Conservation (phyloP, 1,140 invertebrate species). For the Saxidomus purpurata region DNA sequence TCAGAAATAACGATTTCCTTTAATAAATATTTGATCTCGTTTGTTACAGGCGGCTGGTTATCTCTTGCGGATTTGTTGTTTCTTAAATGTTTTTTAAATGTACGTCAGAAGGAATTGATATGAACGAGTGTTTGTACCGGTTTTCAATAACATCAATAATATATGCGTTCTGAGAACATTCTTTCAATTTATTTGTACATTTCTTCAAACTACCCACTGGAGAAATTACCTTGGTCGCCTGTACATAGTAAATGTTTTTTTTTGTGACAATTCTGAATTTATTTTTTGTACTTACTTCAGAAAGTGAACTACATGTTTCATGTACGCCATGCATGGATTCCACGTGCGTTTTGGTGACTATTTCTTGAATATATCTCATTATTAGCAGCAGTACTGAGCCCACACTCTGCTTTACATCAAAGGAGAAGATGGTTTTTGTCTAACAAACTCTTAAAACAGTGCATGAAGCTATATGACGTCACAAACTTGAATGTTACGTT, state of each 20-base stretch:
- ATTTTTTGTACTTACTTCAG: no score
- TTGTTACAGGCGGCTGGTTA: slow-evolving; percentile 37
- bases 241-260: no score
- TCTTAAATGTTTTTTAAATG: slow-evolving; percentile 16
- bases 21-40: slow-evolving; percentile 24
- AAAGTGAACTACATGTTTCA: no score
- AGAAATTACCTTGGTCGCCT: background rate
- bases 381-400: background rate
- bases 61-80: slow-evolving; percentile 64
- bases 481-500: no score
- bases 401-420: background rate
- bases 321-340: no score
- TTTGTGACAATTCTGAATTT: no score
- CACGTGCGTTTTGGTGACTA: no score
- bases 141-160: slow-evolving; percentile 34
- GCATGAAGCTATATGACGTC: no score
- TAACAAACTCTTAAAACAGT: no score
- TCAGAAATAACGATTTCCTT: slow-evolving; percentile 33
- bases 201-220: slow-evolving; percentile 40
- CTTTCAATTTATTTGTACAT: slow-evolving; percentile 35
- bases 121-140: slow-evolving; percentile 64
- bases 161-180: background rate
- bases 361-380: background rate
- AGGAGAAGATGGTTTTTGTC: no score
- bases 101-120: background rate